Conservation (phyloP, 2,888 invertebrate genomes). For the Tenthredo scrophulariae region DNA sequence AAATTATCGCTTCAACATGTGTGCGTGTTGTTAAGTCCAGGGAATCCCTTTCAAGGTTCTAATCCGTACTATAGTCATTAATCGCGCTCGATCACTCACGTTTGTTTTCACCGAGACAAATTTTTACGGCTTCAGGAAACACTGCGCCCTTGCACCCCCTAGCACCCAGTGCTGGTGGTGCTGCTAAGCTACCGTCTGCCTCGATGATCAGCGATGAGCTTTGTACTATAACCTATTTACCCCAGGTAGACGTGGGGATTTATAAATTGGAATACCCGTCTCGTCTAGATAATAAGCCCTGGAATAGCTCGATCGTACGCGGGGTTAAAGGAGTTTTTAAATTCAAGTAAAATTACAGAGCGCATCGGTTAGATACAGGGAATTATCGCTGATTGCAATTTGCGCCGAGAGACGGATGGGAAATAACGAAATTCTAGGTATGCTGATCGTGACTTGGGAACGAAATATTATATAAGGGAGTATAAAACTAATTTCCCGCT, state of each 20-base stretch:
- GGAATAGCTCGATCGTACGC: not conserved
- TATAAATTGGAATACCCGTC: not conserved
- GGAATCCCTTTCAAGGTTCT: not conserved
- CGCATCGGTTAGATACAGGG: not conserved
- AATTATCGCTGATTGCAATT: slow-evolving; percentile 31
- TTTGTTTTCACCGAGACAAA: not conserved
- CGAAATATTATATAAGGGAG: not conserved
- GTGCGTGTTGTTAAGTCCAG: not conserved
- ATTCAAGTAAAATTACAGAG: not conserved
- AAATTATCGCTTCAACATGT: not conserved
- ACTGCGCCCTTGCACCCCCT: not conserved
- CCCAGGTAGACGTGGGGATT: not conserved
- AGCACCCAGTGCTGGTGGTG: not conserved
- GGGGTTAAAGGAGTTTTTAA: not conserved
- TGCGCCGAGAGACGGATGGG: not conserved
- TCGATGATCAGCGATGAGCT: not conserved
- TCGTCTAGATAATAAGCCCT: not conserved
- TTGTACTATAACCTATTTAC: not conserved
- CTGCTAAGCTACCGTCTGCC: not conserved
- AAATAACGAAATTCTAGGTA: slow-evolving; percentile 7
- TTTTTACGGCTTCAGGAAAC: not conserved
- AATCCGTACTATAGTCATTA: not conserved
- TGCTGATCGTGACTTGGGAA: slow-evolving; percentile 1
- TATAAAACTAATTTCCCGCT: not conserved
- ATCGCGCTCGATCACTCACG: slow-evolving; percentile 2